Percentiles rank a stretch among this genome's conserved stretches.
Evolutionary conservation across 1,140 invertebrate species (phyloP).

Genomic region (Agrilus planipennis): DNA sequence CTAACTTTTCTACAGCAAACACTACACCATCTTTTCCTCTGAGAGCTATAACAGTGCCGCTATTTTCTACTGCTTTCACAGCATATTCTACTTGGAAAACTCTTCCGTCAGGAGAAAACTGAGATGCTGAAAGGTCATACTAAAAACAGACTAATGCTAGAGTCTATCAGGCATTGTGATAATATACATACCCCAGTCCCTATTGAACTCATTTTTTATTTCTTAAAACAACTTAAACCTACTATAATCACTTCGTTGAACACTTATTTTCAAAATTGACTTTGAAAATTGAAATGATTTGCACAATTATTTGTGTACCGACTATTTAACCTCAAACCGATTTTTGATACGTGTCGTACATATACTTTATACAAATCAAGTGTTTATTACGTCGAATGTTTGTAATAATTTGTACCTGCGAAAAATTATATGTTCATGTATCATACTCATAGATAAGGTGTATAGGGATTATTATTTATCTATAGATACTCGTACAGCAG

Average conservation of each 20-base stretch:
- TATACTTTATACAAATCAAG: no score
- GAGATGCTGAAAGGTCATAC: conserved; percentile 98
- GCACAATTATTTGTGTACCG: no score
- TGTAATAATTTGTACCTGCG: no score
- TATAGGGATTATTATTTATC: no score
- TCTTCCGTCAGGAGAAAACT: conserved; percentile 97
- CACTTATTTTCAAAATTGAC: not conserved
- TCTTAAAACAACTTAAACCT: not conserved
- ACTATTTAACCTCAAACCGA: no score
- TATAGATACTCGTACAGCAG: no score
- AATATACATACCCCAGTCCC: conserved; percentile 76
- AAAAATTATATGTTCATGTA: no score
- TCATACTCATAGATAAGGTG: no score
- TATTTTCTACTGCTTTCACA: conserved; percentile 97
- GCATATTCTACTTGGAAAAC: conserved; percentile 99
- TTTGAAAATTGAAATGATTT: conserved; percentile 5
- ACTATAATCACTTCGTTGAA: not conserved
- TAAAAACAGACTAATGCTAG: conserved; percentile 33
- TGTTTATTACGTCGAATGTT: no score
- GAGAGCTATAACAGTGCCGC: conserved; percentile 91
- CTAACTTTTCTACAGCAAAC: conserved; percentile 94
- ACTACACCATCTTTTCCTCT: conserved; percentile 94
- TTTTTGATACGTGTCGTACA: no score
- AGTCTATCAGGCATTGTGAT: conserved; percentile 10
- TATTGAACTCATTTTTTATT: conserved; percentile 80